Evolutionary conservation across 2,888 invertebrate species (phyloP), one percentile per base, ranked within the genome.

Genomic region (Rotaria socialis): DNA sequence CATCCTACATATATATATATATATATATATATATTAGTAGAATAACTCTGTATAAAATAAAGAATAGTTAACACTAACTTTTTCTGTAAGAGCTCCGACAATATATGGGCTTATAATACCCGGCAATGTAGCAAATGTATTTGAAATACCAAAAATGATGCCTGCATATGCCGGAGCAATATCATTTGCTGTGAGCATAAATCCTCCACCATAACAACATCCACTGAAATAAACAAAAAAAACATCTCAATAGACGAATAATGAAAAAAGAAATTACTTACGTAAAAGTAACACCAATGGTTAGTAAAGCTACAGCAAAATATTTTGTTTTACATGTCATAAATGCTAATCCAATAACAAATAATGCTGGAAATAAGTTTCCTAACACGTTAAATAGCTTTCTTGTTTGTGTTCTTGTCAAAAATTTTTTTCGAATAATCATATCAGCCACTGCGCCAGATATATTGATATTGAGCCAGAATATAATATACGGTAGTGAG

Each of bases 181-280:
- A 43, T 87, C 87, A 74, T 87, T 87, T 47, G 80, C 24, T 43
- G 86, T 87, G 41, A 86, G 74, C 56, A 87, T 47, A 85, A 87
- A 87, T 43, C 87, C 87, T 58, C 84, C 87, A 14, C 87, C 87
- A 75, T 86, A 87, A 52, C 74, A 84, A 86, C 85, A 86, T 11
- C 87, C 87, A 27, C 86, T 86, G 50, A 0, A 41, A 19, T 41
- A 0, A 50, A 41, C 2, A 4, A 67, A 67, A 67, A 60, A 41
- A 27, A 8, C 14, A 50, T 50, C 50, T 11, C 8, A 8, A 85
- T 35, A 27, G 24, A 24, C 7, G 41, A 24, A 43, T 24, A 47
- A 80, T 7, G 4, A 1, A 58, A 58, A 24, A 5, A 35, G 1
- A 56, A 43, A 43, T 22, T 41, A 43, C 85, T 41, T 35, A 85